Conservation (phyloP, 2,888 invertebrate genomes). For the Watsonalla binaria region DNA sequence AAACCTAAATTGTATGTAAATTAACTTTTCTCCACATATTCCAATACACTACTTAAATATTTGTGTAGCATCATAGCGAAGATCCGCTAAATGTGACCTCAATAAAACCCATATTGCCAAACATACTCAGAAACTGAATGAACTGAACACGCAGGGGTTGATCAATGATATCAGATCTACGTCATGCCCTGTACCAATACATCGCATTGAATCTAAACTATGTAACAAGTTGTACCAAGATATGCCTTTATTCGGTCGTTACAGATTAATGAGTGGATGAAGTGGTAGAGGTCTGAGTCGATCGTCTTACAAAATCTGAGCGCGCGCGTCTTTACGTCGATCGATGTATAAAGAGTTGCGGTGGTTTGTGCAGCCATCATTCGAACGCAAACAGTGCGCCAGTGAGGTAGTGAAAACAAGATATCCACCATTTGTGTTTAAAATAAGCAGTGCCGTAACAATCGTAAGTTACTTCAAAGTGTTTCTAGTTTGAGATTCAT, state of each 20-base stretch:
- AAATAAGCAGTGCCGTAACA: constrained; percentile 47
- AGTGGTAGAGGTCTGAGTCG: constrained; percentile 60
- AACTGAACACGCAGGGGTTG: constrained; percentile 60
- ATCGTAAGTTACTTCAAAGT: constrained; percentile 54
- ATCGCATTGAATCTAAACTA: constrained; percentile 13
- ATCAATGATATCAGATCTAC: constrained; percentile 60
- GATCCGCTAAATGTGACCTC: constrained; percentile 64
- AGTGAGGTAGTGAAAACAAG: constrained; percentile 59
- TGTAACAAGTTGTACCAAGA: constrained; percentile 14
- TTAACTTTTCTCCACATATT: background rate
- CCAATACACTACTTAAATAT: constrained; percentile 9
- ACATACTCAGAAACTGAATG: constrained; percentile 67
- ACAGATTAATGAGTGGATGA: constrained; percentile 19
- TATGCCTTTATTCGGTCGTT: constrained; percentile 16
- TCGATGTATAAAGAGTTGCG: constrained; percentile 72
- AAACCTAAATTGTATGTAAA: no score
- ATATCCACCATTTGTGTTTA: constrained; percentile 38
- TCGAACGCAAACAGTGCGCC: constrained; percentile 70
- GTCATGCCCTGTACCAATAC: constrained; percentile 59
- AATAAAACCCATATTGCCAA: constrained; percentile 63
- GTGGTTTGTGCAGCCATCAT: constrained; percentile 67
- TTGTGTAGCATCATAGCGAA: constrained; percentile 21
- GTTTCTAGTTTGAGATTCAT: constrained; percentile 10
- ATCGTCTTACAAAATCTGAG: constrained; percentile 73
- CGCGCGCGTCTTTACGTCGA: constrained; percentile 68